Base-by-base conservation (phyloP, 2,113 vertebrate genomes). In the Calyptommatus sinebrachiatus region DNA sequence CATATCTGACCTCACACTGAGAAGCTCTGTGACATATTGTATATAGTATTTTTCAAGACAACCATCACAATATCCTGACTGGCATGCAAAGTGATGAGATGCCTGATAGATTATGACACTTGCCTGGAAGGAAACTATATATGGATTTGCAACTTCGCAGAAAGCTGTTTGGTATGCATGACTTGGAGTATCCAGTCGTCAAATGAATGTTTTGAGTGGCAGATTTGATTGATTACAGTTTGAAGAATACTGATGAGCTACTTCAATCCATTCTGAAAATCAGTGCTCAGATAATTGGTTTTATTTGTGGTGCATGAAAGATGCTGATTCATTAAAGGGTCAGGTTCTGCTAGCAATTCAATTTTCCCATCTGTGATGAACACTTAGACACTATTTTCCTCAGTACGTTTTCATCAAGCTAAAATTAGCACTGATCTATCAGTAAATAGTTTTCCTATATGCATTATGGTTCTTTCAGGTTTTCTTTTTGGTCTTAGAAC, bases 161-260 rank as follows among this genome's bases (percentile, higher is more conserved):
- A 61, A 69, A 46, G 1, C 65, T 69, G 45, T 24, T 79, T 73
- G 14, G 11, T 73, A 79, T 73, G 70, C 70, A 14, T 50, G 20
- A 24, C 70, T 73, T 80, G 70, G 48, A 66, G 45, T 10, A 69
- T 66, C 73, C 53, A 75, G 79, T 69, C 50, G 62, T 70, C 72
- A 81, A 60, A 81, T 62, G 72, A 69, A 75, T 22, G 68, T 81
- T 81, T 68, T 75, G 79, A 75, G 53, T 68, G 62, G 62, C 46
- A 73, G 46, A 74, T 18, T 57, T 80, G 63, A 80, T 29, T 74
- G 71, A 81, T 81, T 69, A 69, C 46, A 45, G 21, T 75, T 35
- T 68, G 48, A 46, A 31, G 72, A 75, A 75, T 81, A 50, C 72
- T 81, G 79, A 81, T 81, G 71, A 81, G 72, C n/a, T 2, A 12